Percentiles rank a stretch among this genome's conserved stretches.
Conservation (phyloP, 1,140 invertebrate genomes). For the Rhyzopertha dominica region DNA sequence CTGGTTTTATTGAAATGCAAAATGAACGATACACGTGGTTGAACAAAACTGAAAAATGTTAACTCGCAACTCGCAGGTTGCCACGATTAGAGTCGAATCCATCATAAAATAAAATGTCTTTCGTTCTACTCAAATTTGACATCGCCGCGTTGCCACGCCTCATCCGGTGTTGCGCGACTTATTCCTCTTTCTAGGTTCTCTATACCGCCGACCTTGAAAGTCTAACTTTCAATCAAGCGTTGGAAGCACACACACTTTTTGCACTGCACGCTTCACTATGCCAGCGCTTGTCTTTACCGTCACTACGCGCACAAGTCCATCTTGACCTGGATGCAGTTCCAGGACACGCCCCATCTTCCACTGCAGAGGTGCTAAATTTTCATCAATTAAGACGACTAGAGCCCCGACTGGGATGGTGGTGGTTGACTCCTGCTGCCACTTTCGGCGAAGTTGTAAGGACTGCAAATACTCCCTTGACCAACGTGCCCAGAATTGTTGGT, state of each 20-base stretch:
- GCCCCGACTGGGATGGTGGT: background rate
- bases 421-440: conserved; percentile 2
- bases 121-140: no score
- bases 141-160: no score
- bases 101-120: no score
- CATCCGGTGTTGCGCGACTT: no score
- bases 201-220: no score
- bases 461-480: conserved; percentile 23
- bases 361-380: background rate
- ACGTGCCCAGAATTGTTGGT: conserved; percentile 22
- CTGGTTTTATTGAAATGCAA: no score
- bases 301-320: conserved; percentile 16
- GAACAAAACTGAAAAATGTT: no score
- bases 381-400: conserved; percentile 4
- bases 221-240: no score
- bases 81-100: no score
- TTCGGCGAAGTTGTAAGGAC: conserved; percentile 7
- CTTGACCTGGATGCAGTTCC: conserved; percentile 6
- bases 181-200: no score
- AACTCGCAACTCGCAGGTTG: no score
- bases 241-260: conserved; percentile 9
- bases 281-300: conserved; percentile 7
- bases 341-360: conserved; percentile 3
- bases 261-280: conserved; percentile 5
- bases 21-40: no score